These are phyloP conservation scores for Glandiceps talaboti DNA, from an alignment of 53 echinoderm and acorn worm species.

Conservation along the genomic window DNA sequence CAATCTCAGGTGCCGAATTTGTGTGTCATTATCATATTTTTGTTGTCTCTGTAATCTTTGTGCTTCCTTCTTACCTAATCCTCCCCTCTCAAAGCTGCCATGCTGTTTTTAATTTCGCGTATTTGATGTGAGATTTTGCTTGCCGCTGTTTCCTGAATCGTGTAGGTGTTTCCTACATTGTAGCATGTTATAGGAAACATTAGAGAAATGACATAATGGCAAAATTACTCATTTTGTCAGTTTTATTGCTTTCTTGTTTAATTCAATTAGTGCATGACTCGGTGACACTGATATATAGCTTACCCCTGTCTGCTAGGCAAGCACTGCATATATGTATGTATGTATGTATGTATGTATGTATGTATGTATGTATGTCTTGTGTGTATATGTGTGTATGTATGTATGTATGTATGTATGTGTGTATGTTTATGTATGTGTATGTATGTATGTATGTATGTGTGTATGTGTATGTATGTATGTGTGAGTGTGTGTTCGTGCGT, in stretches of 20 bases:
- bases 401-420: background rate
- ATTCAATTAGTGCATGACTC: background rate
- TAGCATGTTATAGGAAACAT: background rate
- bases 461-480: background rate
- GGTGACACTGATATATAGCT: too few species aligned
- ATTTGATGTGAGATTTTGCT: too few species aligned
- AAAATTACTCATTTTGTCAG: background rate
- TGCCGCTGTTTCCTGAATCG: too few species aligned
- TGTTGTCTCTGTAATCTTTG: background rate
- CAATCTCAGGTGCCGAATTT: background rate
- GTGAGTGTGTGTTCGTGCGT: background rate
- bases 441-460: background rate
- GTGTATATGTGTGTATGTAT: background rate
- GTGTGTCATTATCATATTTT: background rate
- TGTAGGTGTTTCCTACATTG: background rate
- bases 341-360: background rate
- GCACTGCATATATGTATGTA: too few species aligned
- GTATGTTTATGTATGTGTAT: too few species aligned
- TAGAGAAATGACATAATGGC: background rate
- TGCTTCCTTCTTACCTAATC: too few species aligned
- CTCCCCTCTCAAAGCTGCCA: too few species aligned
- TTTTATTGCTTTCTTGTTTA: background rate
- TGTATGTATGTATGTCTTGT: background rate
- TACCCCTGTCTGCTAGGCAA: too few species aligned
- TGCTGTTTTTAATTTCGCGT: too few species aligned